Evolutionary conservation across 2,797 vertebrate species (phyloP).

Genomic region (Rhabdophis nuchalis): DNA sequence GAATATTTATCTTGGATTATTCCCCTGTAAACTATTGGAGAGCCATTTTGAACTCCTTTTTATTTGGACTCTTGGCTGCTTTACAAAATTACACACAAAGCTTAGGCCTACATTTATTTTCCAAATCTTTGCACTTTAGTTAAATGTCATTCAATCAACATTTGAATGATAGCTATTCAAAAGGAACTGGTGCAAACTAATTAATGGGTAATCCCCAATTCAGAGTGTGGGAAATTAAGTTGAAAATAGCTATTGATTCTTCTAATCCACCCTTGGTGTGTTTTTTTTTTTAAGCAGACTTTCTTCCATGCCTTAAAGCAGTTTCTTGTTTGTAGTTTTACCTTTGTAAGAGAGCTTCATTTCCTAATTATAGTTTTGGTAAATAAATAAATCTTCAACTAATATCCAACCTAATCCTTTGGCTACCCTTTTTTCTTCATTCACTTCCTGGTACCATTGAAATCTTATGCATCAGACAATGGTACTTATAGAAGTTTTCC

Average conservation of each 20-base stretch:
- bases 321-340: slow-evolving; percentile 34
- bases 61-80: slow-evolving; percentile 9
- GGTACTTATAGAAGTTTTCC: slow-evolving; percentile 11
- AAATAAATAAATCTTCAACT: slow-evolving; percentile 50
- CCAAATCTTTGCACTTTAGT: slow-evolving; percentile 26
- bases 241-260: slow-evolving; percentile 19
- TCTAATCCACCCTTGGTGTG: slow-evolving; percentile 29
- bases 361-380: slow-evolving; percentile 45
- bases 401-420: slow-evolving; percentile 35
- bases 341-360: slow-evolving; percentile 51
- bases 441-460: slow-evolving; percentile 41
- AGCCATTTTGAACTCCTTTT: not conserved
- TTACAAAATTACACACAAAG: not conserved
- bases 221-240: slow-evolving; percentile 40
- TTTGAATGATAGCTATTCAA: slow-evolving; percentile 22
- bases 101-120: fast-evolving
- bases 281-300: slow-evolving; percentile 28
- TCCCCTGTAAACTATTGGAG: not conserved
- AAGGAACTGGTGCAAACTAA: slow-evolving; percentile 32
- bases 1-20: not conserved
- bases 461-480: not conserved
- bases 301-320: slow-evolving; percentile 33
- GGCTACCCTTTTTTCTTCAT: slow-evolving; percentile 37
- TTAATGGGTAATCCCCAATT: slow-evolving; percentile 34
- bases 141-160: slow-evolving; percentile 30